Base-by-base conservation (phyloP, 2,888 invertebrate species). In the Eupithecia pulchellata region DNA sequence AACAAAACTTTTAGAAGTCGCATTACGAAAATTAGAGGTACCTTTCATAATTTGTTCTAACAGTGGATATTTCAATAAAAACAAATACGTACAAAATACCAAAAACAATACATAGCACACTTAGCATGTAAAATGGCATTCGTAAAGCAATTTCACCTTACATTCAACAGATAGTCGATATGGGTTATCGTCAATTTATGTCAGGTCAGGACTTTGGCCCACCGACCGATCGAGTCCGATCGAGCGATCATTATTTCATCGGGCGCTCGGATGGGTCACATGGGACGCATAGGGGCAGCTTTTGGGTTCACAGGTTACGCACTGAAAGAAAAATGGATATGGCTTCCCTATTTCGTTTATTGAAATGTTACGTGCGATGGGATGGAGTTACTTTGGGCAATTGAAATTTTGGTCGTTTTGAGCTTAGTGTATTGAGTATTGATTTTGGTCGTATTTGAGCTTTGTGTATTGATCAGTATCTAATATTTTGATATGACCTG, bases 231-330 rank as follows among this genome's bases (percentile, higher is more conserved):
- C 74, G 75, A 77, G 74, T 75, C 73, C 81, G 80, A 79, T 82
- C 80, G 82, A 77, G 80, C 85, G 86, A 88, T 90, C 86, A 90
- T 89, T 90, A 90, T 90, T 90, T 89, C 90, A 90, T 88, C 88
- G 86, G 84, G 81, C 82, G 79, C 76, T 79, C 70, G 83, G 81
- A 87, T 86, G 79, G 86, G 75, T 75, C 90, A 74, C 89, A 61
- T 62, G 91, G 90, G 91, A 88, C 83, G 78, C 82, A 88, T 89
- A 87, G 86, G 86, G 83, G 77, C 82, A 82, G 82, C 78, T 78
- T 84, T 78, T 79, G 80, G 81, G 81, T 82, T 80, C 76, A 79
- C 75, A 80, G 82, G 81, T 77, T 78, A 80, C 79, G 75, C 72
- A 79, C 78, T 84, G 82, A 82, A 84, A 84, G 84, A 86, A 83